Base-by-base conservation (phyloP, 1,140 invertebrate genomes). In the Trissolcus basalis region DNA sequence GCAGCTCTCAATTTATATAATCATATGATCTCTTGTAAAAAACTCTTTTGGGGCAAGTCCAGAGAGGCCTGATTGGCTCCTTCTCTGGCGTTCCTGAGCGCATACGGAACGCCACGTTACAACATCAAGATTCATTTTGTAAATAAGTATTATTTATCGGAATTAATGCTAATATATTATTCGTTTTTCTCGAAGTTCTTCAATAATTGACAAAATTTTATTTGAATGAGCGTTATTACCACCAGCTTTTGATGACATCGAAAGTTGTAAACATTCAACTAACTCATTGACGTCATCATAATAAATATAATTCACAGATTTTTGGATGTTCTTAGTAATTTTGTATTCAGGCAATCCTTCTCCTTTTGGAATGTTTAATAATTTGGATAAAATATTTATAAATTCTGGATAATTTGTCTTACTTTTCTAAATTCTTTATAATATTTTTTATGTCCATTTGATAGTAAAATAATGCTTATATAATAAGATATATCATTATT, bases 221-320 rank as follows among this genome's bases (percentile, higher is more conserved):
- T 39, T n/a, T 11, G n/a, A 39, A 39, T 39, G 36, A 11, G 3
- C 9, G 36, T 54, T 81, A 50, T 86, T 79, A n/a, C 82, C 83
- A 32, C 82, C 82, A 15, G 47, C 43, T 59, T 80, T 71, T 11
- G 82, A 86, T 19, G 82, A 77, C 9, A 82, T 59, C 11, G 85
- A 44, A 36, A 85, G 43, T 45, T 77, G 53, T 32, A 87, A 67
- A 61, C 83, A 69, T 16, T 82, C 81, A 11, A 84, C 76, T 11
- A 87, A 36, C 73, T 87, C 84, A 60, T 85, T 84, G 16, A 79
- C 67, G 79, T 86, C 75, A 74, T 86, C 70, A 77, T 76, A 86
- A 76, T 81, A 85, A 43, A 80, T 77, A 74, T 82, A 81, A 64
- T 82, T 78, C 0, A 58, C 19, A 27, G 19, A 27, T 69, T 36